Percentiles rank a stretch among this genome's conserved stretches.
phyloP scores from a whole-genome alignment of 2,797 vertebrate genomes.

The Pangasius djambal region DNA sequence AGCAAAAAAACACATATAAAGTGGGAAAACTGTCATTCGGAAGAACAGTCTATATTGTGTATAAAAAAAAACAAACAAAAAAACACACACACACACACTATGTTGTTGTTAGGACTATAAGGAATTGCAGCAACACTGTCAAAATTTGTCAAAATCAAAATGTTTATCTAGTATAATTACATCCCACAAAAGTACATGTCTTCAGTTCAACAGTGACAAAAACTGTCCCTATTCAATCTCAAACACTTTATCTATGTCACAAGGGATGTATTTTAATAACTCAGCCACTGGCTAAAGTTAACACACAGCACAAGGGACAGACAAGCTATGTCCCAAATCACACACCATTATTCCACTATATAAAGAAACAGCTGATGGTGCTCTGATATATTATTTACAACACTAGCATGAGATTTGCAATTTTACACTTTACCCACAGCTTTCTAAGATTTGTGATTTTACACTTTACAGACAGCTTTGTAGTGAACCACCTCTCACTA shows the following conservation, averaged over 20 bases:
- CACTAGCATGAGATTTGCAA: not conserved
- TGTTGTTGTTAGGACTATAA: not conserved
- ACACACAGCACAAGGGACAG: not conserved
- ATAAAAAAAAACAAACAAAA: too few species aligned
- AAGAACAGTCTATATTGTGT: not conserved
- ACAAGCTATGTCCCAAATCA: not conserved
- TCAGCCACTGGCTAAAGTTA: not conserved
- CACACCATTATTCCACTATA: not conserved
- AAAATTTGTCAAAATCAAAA: not conserved
- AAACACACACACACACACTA: not conserved
- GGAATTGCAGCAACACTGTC: not conserved
- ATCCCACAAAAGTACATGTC: not conserved
- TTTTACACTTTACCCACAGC: too few species aligned
- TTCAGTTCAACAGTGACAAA: not conserved
- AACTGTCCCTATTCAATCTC: not conserved
- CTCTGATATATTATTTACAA: not conserved
- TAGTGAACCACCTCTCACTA: not conserved
- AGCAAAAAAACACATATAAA: not conserved
- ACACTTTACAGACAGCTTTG: not conserved
- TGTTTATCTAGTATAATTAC: not conserved
- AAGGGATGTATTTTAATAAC: not conserved
- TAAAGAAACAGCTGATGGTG: not conserved
- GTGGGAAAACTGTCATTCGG: not conserved
- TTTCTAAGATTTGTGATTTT: not conserved
- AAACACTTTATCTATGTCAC: not conserved